These are phyloP conservation scores for Mormyrus hasselquistii DNA, from an alignment of 2,797 vertebrate genomes.

Conservation along the genomic window DNA sequence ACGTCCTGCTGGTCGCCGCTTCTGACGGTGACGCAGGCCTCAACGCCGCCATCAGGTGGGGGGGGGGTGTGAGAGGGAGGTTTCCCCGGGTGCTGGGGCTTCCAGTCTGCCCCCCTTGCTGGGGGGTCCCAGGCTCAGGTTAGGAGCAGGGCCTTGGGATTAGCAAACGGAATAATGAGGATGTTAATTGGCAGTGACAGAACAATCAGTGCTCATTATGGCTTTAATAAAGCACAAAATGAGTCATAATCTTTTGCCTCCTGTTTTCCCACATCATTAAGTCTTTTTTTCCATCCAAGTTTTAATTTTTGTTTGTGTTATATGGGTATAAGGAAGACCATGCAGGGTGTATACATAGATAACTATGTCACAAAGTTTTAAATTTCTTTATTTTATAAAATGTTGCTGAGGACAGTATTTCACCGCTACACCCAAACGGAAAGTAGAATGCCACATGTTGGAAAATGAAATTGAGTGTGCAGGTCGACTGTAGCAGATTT, in stretches of 20 bases:
- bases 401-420: background rate
- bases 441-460: background rate
- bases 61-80: slow-evolving; percentile 23
- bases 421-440: background rate
- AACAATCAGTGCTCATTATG: slow-evolving; percentile 52
- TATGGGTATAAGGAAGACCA: background rate
- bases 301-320: background rate
- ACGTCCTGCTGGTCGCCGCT: slow-evolving; percentile 83
- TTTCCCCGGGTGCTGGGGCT: background rate
- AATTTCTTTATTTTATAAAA: background rate
- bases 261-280: background rate
- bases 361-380: background rate
- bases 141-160: background rate
- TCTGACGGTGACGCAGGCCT: slow-evolving; percentile 79
- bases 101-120: background rate
- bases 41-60: slow-evolving; percentile 89
- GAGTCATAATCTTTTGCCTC: background rate
- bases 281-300: background rate
- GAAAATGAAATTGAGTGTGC: background rate
- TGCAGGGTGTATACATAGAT: background rate
- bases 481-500: background rate
- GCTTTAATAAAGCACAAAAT: slow-evolving; percentile 16
- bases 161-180: slow-evolving; percentile 56
- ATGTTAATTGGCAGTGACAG: slow-evolving; percentile 68
- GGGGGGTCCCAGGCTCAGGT: slow-evolving; percentile 23